A percentile compares a stretch with the other conserved stretches of the same genome.
phyloP scores from a whole-genome alignment of 2,113 vertebrate species.

The Thomomys bottae region DNA sequence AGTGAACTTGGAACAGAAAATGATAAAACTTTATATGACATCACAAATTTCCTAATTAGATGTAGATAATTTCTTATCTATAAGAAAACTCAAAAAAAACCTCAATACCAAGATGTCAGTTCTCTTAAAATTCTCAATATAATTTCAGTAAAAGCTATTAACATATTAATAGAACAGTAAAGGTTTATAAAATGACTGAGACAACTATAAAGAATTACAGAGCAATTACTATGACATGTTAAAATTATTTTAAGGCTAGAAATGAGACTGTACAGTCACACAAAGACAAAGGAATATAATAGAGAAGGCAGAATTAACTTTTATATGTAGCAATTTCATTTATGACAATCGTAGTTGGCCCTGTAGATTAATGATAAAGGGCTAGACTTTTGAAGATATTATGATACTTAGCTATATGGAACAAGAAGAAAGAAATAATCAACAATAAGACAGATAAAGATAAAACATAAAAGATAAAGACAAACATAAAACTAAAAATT shows the following conservation, averaged over 20 bases:
- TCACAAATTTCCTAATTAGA: too few relatives aligned
- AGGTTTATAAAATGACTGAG: background rate
- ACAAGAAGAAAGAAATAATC: background rate
- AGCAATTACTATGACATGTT: background rate
- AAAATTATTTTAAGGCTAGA: background rate
- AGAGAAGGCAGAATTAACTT: background rate
- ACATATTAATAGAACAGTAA: background rate
- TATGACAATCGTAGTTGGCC: background rate
- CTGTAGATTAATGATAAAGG: background rate
- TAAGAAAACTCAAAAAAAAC: background rate
- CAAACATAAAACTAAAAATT: constrained; percentile 2
- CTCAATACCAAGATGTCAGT: background rate
- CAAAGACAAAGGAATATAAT: background rate
- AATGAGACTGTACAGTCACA: background rate
- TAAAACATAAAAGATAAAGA: background rate
- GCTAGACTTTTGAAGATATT: background rate
- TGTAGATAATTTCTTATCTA: background rate
- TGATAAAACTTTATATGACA: background rate
- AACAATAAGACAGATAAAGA: background rate
- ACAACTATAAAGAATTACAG: background rate
- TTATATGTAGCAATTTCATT: background rate
- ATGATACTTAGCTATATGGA: background rate
- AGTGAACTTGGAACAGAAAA: background rate
- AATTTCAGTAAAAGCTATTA: background rate
- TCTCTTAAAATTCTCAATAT: background rate